These are phyloP conservation scores for Elachura formosa DNA, from an alignment of 2,113 vertebrate species.

Conservation along the genomic window DNA sequence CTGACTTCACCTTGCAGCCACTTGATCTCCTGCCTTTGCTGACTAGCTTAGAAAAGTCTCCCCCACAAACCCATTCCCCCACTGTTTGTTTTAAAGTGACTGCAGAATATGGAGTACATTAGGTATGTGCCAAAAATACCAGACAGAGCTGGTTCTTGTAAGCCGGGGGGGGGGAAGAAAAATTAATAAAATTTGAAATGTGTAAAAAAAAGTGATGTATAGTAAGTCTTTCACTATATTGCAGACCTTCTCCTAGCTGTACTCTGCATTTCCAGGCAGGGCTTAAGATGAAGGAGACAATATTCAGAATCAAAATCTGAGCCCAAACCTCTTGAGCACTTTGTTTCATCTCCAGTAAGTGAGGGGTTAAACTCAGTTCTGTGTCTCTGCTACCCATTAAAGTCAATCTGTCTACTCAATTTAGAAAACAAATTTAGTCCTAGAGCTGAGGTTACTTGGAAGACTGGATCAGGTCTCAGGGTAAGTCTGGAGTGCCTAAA, in stretches of 20 bases:
- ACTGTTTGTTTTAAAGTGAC: background rate
- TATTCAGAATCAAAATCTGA: background rate
- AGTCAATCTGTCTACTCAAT: background rate
- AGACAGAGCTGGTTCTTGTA: background rate
- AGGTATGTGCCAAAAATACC: background rate
- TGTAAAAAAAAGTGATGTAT: background rate
- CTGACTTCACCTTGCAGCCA: background rate
- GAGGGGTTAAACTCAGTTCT: background rate
- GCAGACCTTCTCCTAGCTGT: background rate
- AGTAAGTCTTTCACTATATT: background rate
- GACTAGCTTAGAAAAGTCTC: background rate
- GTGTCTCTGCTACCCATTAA: background rate
- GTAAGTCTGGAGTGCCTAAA: background rate
- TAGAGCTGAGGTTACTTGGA: conserved; percentile 20
- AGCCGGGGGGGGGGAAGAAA: background rate
- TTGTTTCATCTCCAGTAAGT: background rate
- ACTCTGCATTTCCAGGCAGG: background rate
- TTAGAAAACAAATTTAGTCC: conserved; percentile 21
- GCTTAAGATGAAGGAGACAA: background rate
- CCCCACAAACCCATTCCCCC: background rate
- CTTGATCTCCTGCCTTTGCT: background rate
- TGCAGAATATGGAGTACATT: background rate
- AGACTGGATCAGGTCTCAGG: background rate
- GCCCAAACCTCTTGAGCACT: background rate
- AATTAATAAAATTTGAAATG: background rate